Base-by-base conservation (phyloP, 2,113 vertebrate genomes). In the Enhydra lutris region DNA sequence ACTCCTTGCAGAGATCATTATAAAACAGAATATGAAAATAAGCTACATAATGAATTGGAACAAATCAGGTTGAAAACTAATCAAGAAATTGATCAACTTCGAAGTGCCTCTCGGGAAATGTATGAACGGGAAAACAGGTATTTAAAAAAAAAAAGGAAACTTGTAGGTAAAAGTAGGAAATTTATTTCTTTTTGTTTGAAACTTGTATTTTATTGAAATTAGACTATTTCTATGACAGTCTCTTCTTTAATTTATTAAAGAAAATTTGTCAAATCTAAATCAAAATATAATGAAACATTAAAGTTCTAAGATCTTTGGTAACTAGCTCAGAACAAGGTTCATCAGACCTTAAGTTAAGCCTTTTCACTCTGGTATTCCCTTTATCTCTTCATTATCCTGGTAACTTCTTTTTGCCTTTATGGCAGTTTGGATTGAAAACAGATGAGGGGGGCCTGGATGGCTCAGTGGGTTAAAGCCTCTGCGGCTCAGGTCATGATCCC, bases 121-220 rank as follows among this genome's bases (percentile, higher is more conserved):
- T 99, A 99, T 93, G 99, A 99, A 96, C 99, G 99, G 86, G 99
- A 99, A 98, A 99, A 99, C 99, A 99, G 99, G 99, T 99, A 98
- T 95, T 34, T 29, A 1, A 31, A n/a, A 92, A 74, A 92, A 74
- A 26, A 50, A 76, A 42, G 21, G 69, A 73, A 91, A 67, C 31
- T 83, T 86, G 3, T 89, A 34, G 55, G 24, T 42, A 74, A 74
- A 73, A 45, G 73, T 74, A 74, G 7, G 10, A 76, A 76, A 65
- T 50, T 15, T 93, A 61, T 94, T 93, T 89, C 26, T 67, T 23
- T 93, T 73, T 86, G 36, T 52, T 89, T 80, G 10, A 71, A 88
- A 20, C 14, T 47, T 89, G 31, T 34, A 79, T 88, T 96, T 93
- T 92, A 31, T 69, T 80, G 39, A 92, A 87, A 92, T 94, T 95